Percentiles rank a stretch among this genome's conserved stretches.
Evolutionary conservation across 1,140 invertebrate genomes (phyloP).

Genomic region (Chionoecetes opilio): DNA sequence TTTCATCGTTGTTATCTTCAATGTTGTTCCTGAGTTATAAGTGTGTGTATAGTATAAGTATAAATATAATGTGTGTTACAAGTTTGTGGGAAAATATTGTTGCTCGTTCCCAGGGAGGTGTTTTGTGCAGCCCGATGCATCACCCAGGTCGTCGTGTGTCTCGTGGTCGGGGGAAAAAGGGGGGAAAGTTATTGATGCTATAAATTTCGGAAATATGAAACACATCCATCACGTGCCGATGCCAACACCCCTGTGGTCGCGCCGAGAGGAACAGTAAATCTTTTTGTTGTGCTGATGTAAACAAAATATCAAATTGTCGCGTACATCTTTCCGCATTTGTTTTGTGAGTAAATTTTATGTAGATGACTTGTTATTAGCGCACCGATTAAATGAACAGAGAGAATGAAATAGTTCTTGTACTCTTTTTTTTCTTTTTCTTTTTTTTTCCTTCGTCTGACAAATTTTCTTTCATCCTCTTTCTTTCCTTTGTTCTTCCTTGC

Average conservation of each 20-base stretch:
- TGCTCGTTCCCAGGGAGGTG: neutral
- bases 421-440: too few relatives aligned
- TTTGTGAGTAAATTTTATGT: too few relatives aligned
- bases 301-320: too few relatives aligned
- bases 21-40: neutral
- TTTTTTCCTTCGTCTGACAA: neutral
- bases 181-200: neutral
- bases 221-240: neutral
- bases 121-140: neutral
- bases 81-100: neutral
- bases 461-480: too few relatives aligned
- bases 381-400: too few relatives aligned
- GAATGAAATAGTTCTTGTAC: neutral
- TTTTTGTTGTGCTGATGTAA: neutral
- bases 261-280: neutral
- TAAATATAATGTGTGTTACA: neutral
- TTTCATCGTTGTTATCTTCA: neutral
- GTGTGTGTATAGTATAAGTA: too few relatives aligned
- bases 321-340: too few relatives aligned
- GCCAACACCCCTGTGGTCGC: neutral
- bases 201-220: slow-evolving; percentile 23
- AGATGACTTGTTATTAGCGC: too few relatives aligned
- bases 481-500: too few relatives aligned
- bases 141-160: neutral
- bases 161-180: neutral